phyloP scores from a whole-genome alignment of 2,797 vertebrate species.

The Trichosurus vulpecula region DNA sequence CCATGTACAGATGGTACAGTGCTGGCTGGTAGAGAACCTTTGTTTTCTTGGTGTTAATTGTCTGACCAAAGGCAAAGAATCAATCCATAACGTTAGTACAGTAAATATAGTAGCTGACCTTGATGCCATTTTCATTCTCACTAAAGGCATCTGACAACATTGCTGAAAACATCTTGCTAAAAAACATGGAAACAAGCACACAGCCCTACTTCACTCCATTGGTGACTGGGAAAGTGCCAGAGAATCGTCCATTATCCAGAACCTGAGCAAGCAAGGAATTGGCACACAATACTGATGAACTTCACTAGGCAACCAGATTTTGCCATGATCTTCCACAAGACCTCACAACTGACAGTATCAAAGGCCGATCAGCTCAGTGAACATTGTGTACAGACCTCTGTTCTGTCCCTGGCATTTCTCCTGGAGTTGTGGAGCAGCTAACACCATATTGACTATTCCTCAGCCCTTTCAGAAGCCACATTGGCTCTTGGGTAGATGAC shows the following conservation, averaged over 20 bases:
- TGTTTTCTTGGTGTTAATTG: not conserved
- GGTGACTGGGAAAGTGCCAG: not conserved
- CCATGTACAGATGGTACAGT: no score
- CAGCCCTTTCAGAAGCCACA: no score
- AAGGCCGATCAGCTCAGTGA: not conserved
- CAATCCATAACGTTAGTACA: not conserved
- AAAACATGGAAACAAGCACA: not conserved
- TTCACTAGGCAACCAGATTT: not conserved
- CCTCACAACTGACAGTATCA: not conserved
- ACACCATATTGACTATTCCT: no score
- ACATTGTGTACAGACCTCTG: not conserved
- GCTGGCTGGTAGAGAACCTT: not conserved
- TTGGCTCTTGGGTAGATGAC: no score
- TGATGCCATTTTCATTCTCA: not conserved
- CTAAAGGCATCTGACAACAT: not conserved
- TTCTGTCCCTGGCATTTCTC: not conserved
- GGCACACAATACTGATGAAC: not conserved
- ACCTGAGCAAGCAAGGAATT: not conserved
- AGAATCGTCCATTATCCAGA: not conserved
- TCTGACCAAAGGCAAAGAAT: not conserved
- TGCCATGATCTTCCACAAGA: not conserved
- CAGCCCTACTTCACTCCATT: not conserved
- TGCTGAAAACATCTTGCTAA: not conserved
- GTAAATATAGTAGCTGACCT: not conserved
- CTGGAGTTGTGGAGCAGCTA: not conserved